These are phyloP conservation scores for Clostera curtula DNA, from an alignment of 2,888 invertebrate genomes.

Conservation along the genomic window DNA sequence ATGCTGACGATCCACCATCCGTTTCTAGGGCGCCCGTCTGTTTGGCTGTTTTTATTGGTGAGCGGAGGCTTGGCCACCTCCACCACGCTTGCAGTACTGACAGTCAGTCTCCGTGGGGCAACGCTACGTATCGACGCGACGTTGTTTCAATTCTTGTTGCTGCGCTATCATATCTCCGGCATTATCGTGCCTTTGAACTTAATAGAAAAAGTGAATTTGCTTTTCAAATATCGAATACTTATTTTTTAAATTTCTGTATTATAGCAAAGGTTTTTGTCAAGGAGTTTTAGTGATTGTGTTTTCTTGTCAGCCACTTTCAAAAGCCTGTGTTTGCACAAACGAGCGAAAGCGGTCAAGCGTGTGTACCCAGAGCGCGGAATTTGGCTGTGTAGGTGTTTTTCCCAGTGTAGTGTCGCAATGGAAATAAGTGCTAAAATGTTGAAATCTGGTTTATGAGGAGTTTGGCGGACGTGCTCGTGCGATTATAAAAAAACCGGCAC, in stretches of 20 bases:
- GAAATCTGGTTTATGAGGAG: slow-evolving; percentile 66
- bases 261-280: too few relatives aligned
- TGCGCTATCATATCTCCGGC: too few relatives aligned
- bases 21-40: slow-evolving; percentile 45
- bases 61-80: slow-evolving; percentile 16
- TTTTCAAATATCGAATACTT: too few relatives aligned
- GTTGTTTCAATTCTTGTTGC: too few relatives aligned
- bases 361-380: slow-evolving; percentile 46
- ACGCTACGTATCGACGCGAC: slow-evolving; percentile 28
- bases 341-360: slow-evolving; percentile 62
- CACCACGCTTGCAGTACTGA: slow-evolving; percentile 18
- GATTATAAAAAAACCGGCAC: slow-evolving; percentile 55
- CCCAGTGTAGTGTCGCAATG: slow-evolving; percentile 62
- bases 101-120: slow-evolving; percentile 29
- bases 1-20: slow-evolving; percentile 31
- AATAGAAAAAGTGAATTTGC: too few relatives aligned
- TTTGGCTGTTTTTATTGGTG: slow-evolving; percentile 28
- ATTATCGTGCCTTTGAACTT: too few relatives aligned
- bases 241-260: too few relatives aligned
- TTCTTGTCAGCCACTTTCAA: slow-evolving; percentile 18
- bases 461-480: slow-evolving; percentile 49
- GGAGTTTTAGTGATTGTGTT: too few relatives aligned
- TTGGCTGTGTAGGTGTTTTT: slow-evolving; percentile 59
- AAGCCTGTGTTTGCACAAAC: slow-evolving; percentile 45
- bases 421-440: slow-evolving; percentile 67